Conservation (phyloP, 2,113 vertebrate genomes). For the Poeciliopsis retropinna region DNA sequence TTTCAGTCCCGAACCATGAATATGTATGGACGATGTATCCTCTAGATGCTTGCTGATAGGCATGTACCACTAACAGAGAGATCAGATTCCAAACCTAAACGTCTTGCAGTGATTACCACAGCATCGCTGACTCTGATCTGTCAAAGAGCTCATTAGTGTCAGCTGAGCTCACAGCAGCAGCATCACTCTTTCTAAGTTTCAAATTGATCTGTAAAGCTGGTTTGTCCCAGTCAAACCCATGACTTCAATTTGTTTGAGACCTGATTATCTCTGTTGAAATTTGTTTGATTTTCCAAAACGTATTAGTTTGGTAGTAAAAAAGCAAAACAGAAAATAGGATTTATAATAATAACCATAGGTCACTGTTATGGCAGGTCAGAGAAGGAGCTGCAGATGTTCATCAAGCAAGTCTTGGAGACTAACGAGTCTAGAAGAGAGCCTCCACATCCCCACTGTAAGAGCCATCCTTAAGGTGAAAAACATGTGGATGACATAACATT, state of each 20-base stretch:
- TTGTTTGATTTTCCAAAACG: too few relatives aligned
- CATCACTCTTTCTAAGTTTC: too few relatives aligned
- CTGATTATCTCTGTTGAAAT: too few relatives aligned
- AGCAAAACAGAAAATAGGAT: neutral
- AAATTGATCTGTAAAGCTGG: too few relatives aligned
- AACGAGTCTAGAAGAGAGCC: constrained; percentile 90
- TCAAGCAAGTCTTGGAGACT: constrained; percentile 92
- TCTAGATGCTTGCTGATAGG: constrained; percentile 30
- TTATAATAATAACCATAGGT: constrained; percentile 65
- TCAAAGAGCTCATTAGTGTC: too few relatives aligned
- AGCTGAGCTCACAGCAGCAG: too few relatives aligned
- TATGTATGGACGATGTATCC: constrained; percentile 39
- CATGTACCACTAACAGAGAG: constrained; percentile 7
- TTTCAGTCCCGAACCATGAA: constrained; percentile 35
- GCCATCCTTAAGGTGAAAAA: constrained; percentile 85
- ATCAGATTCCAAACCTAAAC: constrained; percentile 32
- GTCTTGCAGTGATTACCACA: too few relatives aligned
- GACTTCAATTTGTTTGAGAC: neutral
- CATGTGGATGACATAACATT: neutral
- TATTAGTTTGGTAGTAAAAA: neutral
- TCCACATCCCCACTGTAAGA: constrained; percentile 85
- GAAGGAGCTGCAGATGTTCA: constrained; percentile 93
- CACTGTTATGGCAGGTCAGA: constrained; percentile 96
- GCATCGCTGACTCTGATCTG: too few relatives aligned
- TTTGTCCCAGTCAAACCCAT: neutral